These are phyloP conservation scores for Brevipalpus yothersi DNA, from an alignment of 1,140 invertebrate genomes.

Conservation along the genomic window DNA sequence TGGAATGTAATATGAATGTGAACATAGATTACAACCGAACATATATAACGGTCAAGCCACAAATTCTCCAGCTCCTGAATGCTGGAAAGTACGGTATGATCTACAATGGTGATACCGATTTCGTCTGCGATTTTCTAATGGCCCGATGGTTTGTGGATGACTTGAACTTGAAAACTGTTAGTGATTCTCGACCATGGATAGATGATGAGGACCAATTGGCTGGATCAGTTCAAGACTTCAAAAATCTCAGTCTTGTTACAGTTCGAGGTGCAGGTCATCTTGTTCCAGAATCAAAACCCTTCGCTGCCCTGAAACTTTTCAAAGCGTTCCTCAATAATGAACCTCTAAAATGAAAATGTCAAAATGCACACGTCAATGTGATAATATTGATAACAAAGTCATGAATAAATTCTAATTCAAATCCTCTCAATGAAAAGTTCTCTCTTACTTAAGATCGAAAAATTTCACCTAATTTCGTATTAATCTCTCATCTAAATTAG, in stretches of 20 bases:
- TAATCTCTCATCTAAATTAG: no score
- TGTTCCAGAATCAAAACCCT: conserved; percentile 29
- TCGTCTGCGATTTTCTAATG: conserved; percentile 27
- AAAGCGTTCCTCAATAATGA: no score
- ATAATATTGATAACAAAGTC: no score
- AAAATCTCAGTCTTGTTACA: conserved; percentile 19
- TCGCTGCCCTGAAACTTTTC: conserved; percentile 17
- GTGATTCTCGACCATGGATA: conserved; percentile 13
- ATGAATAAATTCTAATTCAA: no score
- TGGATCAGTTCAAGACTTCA: conserved; percentile 21
- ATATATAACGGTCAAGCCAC: conserved; percentile 17
- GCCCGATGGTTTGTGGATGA: conserved; percentile 26
- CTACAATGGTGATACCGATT: conserved; percentile 32
- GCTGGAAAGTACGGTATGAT: conserved; percentile 21
- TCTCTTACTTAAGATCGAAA: no score
- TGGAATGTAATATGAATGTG: not conserved
- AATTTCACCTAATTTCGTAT: no score
- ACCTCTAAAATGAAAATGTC: no score
- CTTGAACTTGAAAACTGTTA: conserved; percentile 14
- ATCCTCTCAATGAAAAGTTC: no score
- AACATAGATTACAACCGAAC: conserved; percentile 13
- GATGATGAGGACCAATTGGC: conserved; percentile 17
- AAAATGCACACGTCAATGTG: no score
- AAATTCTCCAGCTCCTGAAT: conserved; percentile 15
- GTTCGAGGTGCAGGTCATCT: conserved; percentile 27